phyloP scores from a whole-genome alignment of 2,888 invertebrate genomes.

The Petrolisthes cinctipes region DNA sequence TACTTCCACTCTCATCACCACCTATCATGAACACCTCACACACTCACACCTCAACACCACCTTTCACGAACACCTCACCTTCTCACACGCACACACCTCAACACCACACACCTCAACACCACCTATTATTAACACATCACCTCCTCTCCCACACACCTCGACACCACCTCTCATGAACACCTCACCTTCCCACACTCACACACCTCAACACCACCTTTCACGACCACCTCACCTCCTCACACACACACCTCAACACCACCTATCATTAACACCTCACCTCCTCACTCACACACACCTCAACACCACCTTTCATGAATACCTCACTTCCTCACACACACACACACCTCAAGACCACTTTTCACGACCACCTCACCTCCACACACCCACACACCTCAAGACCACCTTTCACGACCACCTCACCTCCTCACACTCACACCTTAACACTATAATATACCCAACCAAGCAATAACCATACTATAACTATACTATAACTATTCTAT shows the following conservation, averaged over 20 bases:
- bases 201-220: neutral
- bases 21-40: neutral
- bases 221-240: conserved; percentile 1
- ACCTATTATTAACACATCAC: neutral
- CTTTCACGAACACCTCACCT: neutral
- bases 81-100: neutral
- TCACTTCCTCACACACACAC: too few species aligned
- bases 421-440: neutral
- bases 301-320: neutral
- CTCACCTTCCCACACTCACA: neutral
- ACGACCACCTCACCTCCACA: neutral
- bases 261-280: neutral
- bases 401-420: neutral
- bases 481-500: neutral
- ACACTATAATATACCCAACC: neutral
- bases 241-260: neutral
- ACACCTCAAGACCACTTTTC: neutral
- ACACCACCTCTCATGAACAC: neutral
- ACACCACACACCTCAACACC: neutral
- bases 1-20: neutral
- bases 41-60: neutral
- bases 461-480: neutral
- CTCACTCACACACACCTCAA: neutral
- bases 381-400: neutral
- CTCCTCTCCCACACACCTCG: neutral